phyloP scores from a whole-genome alignment of 2,888 invertebrate species.

The Cerceris rybyensis region DNA sequence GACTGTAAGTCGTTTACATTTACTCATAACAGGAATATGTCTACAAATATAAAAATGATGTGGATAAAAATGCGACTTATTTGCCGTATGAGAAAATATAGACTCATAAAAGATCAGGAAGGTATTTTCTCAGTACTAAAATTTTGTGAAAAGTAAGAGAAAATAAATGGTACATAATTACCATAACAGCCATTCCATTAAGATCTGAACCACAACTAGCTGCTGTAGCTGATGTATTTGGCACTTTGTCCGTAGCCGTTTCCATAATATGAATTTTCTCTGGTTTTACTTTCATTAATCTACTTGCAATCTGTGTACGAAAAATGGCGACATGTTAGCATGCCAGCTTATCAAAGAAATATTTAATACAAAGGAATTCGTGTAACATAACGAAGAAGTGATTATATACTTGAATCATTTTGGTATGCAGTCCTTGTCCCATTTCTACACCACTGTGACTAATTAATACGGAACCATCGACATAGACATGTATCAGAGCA shows the following conservation, averaged over 20 bases:
- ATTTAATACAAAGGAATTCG: background rate
- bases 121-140: too few relatives aligned
- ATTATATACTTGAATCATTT: slow-evolving; percentile 90
- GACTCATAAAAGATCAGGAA: too few relatives aligned
- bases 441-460: slow-evolving; percentile 98
- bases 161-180: slow-evolving; percentile 67
- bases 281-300: slow-evolving; percentile 87
- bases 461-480: slow-evolving; percentile 93
- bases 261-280: slow-evolving; percentile 91
- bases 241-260: slow-evolving; percentile 94
- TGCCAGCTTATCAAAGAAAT: too few relatives aligned
- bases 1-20: too few relatives aligned
- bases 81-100: too few relatives aligned
- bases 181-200: slow-evolving; percentile 94
- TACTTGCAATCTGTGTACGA: slow-evolving; percentile 86
- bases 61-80: too few relatives aligned
- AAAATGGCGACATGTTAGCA: too few relatives aligned
- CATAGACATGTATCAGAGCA: slow-evolving; percentile 93
- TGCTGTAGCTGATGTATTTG: slow-evolving; percentile 95
- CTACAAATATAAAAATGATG: too few relatives aligned
- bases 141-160: background rate
- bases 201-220: slow-evolving; percentile 94
- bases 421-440: slow-evolving; percentile 98
- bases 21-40: too few relatives aligned
- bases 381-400: background rate